Base-by-base conservation (phyloP, 2,797 vertebrate genomes). In the Linurgus olivaceus region DNA sequence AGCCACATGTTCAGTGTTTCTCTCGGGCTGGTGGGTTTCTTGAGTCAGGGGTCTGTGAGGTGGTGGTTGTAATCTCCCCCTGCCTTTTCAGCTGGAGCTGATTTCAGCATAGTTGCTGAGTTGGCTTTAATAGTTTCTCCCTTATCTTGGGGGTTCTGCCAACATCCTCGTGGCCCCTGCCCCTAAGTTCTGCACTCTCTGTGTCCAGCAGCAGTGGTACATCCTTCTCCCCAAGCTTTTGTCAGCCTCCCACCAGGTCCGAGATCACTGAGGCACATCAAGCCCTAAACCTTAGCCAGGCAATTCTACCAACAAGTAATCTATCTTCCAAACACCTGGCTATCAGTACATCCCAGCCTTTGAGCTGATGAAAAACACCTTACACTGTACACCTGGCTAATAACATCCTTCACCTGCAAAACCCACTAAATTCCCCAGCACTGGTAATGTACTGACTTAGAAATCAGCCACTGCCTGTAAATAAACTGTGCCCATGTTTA, bases 241-340 rank as follows among this genome's bases (percentile, higher is more conserved):
- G 68, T 25, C 12, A 67, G 54, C 40, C 47, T 19, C 31, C 6
- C 3, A 3, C 29, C 21, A 19, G 33, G 8, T 35, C 17, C 18
- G 21, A 73, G 33, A 59, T 31, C 47, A 59, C 0, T 11, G 33
- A 52, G 47, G 17, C 8, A 38, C 0, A 0, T 35, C 33, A 73
- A 74, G 8, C 25, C 18, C 21, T 48, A 61, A 54, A 40, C 26
- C 9, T 67, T 20, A 47, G 23, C 8, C 17, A 61, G 35, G 7
- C 23, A 48, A 23, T 54, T 54, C 62, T 37, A 37, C 35, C 29
- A 24, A 48, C 26, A 47, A 19, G 4, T 19, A n/a, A 54, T 48
- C 48, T 13, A 1, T 31, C 31, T 59, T 73, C 35, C 40, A 54
- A 37, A 42, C 54, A 42, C 23, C 13, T 14, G 35, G 21, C 11